Base-by-base conservation (phyloP, 2,113 vertebrate genomes). In the Stomatorhinus ivindoensis region DNA sequence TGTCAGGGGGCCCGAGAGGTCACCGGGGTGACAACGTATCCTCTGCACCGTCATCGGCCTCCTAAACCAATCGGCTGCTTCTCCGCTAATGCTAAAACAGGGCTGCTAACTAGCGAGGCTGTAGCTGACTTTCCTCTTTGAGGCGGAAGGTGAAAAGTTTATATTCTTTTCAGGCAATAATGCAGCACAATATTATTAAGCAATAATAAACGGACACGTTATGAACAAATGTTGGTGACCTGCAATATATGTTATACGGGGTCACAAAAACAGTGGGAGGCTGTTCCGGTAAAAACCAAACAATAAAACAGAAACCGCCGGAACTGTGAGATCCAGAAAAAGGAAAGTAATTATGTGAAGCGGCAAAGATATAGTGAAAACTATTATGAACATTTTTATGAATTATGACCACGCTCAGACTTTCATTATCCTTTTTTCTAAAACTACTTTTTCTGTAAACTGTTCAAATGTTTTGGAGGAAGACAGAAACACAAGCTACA, bases 401-500 rank as follows among this genome's bases (percentile, higher is more conserved):
- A 80, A 84, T 84, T 84, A 46, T 46, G 82, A 47, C 82, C 39
- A 84, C 24, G 8, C 27, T 84, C 73, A 10, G 73, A 80, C 35
- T 35, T 80, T 80, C 73, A 80, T 84, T 42, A 84, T 47, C 39
- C 17, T 84, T 24, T 44, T 84, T 47, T 47, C 39, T n/a, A 21
- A 84, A 84, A 47, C 8, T 24, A 84, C 73, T 84, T 84, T 84
- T 47, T 46, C 42, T 24, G 82, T 47, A 46, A 46, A 47, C 15
- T 46, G 39, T 84, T 24, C 82, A 21, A 84, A 46, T 47, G 82
- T 24, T 84, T 47, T 84, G 44, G 42, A 82, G 39, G 15, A 39
- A 44, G 76, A 39, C 82, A 91, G 90, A 93, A 88, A 89, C 89
- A 53, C 89, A 90, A 89, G 90, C 80, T 83, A 90, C 91, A 91